phyloP scores from a whole-genome alignment of 2,797 vertebrate genomes.

The Hyperoplus lanceolatus region DNA sequence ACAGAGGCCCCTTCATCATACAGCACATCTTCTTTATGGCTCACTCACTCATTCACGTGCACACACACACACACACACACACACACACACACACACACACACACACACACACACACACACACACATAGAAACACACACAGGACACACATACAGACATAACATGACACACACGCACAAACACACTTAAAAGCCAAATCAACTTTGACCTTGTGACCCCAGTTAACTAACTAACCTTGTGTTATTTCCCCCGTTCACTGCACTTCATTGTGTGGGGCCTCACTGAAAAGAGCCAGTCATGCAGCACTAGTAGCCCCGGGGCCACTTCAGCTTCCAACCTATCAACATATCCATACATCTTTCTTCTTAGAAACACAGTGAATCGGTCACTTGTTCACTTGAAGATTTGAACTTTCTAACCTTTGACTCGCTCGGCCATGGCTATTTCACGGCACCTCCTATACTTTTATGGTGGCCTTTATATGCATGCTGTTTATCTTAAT shows the following conservation, averaged over 20 bases:
- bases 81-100: not conserved
- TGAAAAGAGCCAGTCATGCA: conserved; percentile 77
- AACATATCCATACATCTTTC: conserved; percentile 64
- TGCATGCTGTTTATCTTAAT: conserved; percentile 28
- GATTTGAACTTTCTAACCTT: conserved; percentile 69
- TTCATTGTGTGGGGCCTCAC: conserved; percentile 69
- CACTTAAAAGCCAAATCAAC: conserved; percentile 69
- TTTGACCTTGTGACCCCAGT: conserved; percentile 74
- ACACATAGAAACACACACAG: not conserved
- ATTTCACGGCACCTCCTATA: conserved; percentile 22
- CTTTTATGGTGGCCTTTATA: conserved; percentile 27
- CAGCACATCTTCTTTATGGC: conserved; percentile 71
- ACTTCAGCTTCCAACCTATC: conserved; percentile 63
- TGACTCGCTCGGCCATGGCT: conserved; percentile 11
- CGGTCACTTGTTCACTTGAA: conserved; percentile 51
- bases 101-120: conserved; percentile 3
- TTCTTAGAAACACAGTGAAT: conserved; percentile 56
- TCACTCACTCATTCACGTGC: conserved; percentile 34
- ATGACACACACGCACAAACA: conserved; percentile 31
- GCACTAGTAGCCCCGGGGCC: conserved; percentile 60
- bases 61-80: conserved; percentile 3
- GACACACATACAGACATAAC: conserved; percentile 26
- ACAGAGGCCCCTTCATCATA: conserved; percentile 72
- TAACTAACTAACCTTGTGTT: conserved; percentile 80
- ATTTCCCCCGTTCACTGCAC: conserved; percentile 68